Evolutionary conservation across 2,888 invertebrate genomes (phyloP), one percentile per base, ranked within the genome.

Genomic region (Tricholauxania praeusta): DNA sequence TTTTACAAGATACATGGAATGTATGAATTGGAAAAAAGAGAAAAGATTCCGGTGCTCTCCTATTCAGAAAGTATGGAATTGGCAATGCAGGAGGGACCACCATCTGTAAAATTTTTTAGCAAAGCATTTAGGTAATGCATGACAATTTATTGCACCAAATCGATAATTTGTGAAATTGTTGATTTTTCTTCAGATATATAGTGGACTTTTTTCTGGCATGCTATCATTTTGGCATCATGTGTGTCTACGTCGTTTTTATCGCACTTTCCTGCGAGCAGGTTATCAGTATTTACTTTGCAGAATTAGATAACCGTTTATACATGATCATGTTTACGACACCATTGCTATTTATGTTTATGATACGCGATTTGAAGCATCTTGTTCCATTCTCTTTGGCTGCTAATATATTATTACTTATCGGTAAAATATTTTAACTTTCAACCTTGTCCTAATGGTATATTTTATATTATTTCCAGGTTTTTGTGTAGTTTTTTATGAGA

Each of bases 211-310:
- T 94, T 85, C 89, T 95, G 62, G 93, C 96, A 69, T 89, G 96
- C 67, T 98, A 98, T 85, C 91, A 99, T 86, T 89, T 98, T 80
- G 99, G 99, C 8, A 98, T 98, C 86, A 98, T 98, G 87, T 97
- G 97, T 86, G 97, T 98, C 0, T 99, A 99, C 88, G 92, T 97
- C 69, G 94, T 97, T 12, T 99, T 98, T 85, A 94, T 98, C 17
- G 91, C 96, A 1, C 92, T 91, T 77, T 97, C 94, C 85, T 81
- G 96, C 0, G 91, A 94, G 83, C 91, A 92, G 88, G 91, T 95
- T 3, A 89, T 92, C 1, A 92, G 93, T 78, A 85, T 84, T 73
- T 89, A 90, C 80, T 78, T 88, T 0, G 76, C 80, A 51, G 19
- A 86, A 87, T 86, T 89, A 39, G 87, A 89, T 47, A 85, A 87